Conservation (phyloP, 2,797 vertebrate species). For the Rhynchonycteris naso region DNA sequence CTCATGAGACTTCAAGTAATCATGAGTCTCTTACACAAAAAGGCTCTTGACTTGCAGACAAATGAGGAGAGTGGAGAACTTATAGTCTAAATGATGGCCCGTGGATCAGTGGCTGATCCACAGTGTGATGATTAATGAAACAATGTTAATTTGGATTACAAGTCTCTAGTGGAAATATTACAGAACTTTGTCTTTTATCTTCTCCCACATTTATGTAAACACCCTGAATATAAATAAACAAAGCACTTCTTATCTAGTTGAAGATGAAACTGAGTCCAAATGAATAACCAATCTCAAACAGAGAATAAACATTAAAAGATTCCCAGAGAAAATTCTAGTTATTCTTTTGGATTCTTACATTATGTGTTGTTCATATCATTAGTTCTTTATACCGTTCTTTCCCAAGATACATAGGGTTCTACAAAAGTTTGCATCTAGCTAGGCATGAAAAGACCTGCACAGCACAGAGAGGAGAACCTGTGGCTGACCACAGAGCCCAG, state of each 20-base stretch:
- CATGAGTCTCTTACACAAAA: neutral
- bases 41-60: constrained; percentile 40
- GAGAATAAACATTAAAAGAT: constrained; percentile 3
- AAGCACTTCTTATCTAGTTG: neutral
- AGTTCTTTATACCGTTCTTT: neutral
- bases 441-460: neutral
- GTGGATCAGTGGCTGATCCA: neutral
- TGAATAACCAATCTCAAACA: neutral
- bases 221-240: constrained; percentile 17
- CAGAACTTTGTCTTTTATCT: constrained; percentile 28
- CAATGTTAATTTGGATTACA: neutral
- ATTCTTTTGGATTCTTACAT: neutral
- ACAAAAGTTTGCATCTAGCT: neutral
- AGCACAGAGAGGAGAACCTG: neutral
- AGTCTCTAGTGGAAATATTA: neutral
- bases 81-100: neutral
- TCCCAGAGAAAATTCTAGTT: constrained; percentile 32
- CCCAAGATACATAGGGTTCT: neutral
- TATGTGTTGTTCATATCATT: neutral
- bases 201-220: constrained; percentile 16
- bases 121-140: neutral
- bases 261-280: constrained; percentile 26
- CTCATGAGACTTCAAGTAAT: constrained; percentile 7
- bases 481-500: neutral
- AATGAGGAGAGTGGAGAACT: constrained; percentile 17